Conservation (phyloP, 1,140 invertebrate species). For the Anastrepha obliqua region DNA sequence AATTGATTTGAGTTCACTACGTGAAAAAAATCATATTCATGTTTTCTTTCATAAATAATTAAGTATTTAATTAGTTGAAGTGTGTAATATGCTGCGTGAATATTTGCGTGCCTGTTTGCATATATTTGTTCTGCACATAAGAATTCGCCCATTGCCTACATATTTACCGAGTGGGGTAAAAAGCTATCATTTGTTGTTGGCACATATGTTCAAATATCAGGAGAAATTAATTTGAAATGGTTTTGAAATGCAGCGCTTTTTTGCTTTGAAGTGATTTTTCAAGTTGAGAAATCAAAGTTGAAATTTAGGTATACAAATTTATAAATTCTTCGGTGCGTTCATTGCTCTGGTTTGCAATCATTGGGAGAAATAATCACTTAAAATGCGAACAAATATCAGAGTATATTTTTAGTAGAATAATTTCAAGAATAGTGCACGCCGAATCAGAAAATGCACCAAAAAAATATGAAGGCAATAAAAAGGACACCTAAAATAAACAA, state of each 20-base stretch:
- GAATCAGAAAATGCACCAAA: too few relatives aligned
- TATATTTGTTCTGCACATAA: not conserved
- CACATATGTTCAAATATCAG: slow-evolving; percentile 34
- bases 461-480: too few relatives aligned
- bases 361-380: not conserved
- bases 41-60: slow-evolving; percentile 26
- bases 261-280: slow-evolving; percentile 20
- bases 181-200: not conserved
- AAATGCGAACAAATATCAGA: too few relatives aligned
- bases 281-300: not conserved
- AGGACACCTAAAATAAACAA: too few relatives aligned
- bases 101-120: not conserved
- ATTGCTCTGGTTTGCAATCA: not conserved
- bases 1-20: not conserved
- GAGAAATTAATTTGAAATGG: not conserved
- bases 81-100: slow-evolving; percentile 17
- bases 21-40: not conserved
- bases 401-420: too few relatives aligned
- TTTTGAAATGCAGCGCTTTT: not conserved
- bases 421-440: too few relatives aligned
- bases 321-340: not conserved
- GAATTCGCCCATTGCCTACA: not conserved
- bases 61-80: slow-evolving; percentile 37
- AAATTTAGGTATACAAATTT: not conserved
- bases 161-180: not conserved